Evolutionary conservation across 2,797 vertebrate species (phyloP), one percentile per base, ranked within the genome.

Genomic region (Spondyliosoma cantharus): DNA sequence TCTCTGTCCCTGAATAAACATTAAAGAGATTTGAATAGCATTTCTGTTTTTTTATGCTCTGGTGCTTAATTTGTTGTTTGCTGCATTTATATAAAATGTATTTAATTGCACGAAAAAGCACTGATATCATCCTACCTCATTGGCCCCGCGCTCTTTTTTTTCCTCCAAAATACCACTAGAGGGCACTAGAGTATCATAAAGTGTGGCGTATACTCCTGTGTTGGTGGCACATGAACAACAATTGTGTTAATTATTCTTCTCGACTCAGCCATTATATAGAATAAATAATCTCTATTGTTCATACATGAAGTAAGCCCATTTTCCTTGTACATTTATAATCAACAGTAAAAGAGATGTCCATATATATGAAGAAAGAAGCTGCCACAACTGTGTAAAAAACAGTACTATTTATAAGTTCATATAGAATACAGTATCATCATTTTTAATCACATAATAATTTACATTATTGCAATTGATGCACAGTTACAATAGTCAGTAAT

Each of bases 381-480:
- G 65, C 32, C 32, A 86, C 84, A 80, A 17, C 3, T 46, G 15
- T 76, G 64, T 86, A 87, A 89, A 93, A 87, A 92, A 83, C 58
- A 85, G 46, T 73, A 86, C 71, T 86, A 87, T 94, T 91, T 92
- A 90, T 92, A 89, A 80, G 63, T 86, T 87, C 75, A 87, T 85
- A 71, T 86, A 79, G 76, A 91, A 90, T 87, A 90, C 90, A 91
- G 60, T 88, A 90, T 88, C 32, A 79, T 89, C 84, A 90, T 85
- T 86, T 81, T 88, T 77, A 83, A 76, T 37, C 87, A 91, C 87
- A 88, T 90, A 80, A 80, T 89, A 76, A 89, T 91, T 90, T 92
- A 94, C 88, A 93, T 94, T 94, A 94, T 94, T 95, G 92, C 92
- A 93, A 85, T 88, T 86, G 82, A 92, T 91, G 86, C 84, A 90